Percentiles rank a stretch among this genome's conserved stretches.
phyloP scores from a whole-genome alignment of 1,140 invertebrate species.

The Adoxophyes honmai region DNA sequence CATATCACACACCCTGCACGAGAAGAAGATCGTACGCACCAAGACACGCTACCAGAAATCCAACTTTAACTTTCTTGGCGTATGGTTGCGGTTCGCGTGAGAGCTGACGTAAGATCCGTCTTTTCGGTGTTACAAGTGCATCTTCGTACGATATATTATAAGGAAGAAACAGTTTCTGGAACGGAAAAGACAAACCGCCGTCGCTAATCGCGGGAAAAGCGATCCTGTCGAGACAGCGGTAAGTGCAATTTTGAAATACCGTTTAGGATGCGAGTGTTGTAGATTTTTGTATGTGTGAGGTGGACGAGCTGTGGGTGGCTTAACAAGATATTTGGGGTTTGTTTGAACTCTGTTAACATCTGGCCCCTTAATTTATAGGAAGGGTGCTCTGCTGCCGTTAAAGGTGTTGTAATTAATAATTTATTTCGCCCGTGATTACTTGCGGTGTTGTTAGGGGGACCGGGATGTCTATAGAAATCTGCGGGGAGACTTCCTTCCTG shows the following conservation, averaged over 20 bases:
- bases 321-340: conserved; percentile 72
- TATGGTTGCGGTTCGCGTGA: conserved; percentile 23
- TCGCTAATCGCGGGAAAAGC: not conserved
- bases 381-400: conserved; percentile 55
- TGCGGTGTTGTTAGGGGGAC: conserved; percentile 43
- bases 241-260: conserved; percentile 2
- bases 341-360: conserved; percentile 70
- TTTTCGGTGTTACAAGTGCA: conserved; percentile 21
- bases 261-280: conserved; percentile 14
- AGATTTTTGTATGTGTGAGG: conserved; percentile 41
- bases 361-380: conserved; percentile 65
- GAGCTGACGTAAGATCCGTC: conserved; percentile 5
- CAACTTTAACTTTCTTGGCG: not conserved
- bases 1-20: conserved; percentile 47
- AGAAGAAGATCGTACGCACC: conserved; percentile 21
- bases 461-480: conserved; percentile 3
- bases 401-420: conserved; percentile 72
- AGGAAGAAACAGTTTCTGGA: conserved; percentile 55
- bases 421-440: conserved; percentile 64
- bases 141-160: conserved; percentile 64
- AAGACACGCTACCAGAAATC: not conserved
- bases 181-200: conserved; percentile 16
- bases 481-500: not conserved
- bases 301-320: conserved; percentile 59
- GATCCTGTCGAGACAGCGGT: not conserved